Evolutionary conservation across 2,797 vertebrate genomes (phyloP).

Genomic region (Octomys mimax): DNA sequence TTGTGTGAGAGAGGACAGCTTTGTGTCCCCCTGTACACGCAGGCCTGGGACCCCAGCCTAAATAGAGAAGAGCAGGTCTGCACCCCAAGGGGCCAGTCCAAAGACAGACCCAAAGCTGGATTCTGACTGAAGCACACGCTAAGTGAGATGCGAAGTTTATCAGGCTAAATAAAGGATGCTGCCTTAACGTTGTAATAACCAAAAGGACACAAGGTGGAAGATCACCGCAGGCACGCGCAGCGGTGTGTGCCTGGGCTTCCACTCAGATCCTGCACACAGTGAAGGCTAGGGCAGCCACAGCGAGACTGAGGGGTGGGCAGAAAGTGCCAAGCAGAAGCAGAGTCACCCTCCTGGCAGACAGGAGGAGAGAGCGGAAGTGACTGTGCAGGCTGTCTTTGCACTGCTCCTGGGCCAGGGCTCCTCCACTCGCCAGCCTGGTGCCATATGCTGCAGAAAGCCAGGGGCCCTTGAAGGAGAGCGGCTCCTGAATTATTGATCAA

Average conservation of each 20-base stretch:
- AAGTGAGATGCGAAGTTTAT: too few relatives aligned
- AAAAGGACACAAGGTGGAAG: background rate
- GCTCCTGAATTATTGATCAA: constrained; percentile 99
- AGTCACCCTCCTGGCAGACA: constrained; percentile 84
- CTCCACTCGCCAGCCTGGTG: constrained; percentile 89
- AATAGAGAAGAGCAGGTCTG: background rate
- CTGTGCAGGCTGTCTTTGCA: constrained; percentile 90
- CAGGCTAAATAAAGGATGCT: background rate
- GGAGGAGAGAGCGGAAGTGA: constrained; percentile 74
- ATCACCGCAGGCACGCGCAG: constrained; percentile 12
- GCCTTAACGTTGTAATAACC: too few relatives aligned
- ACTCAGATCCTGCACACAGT: constrained; percentile 88
- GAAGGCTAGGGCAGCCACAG: constrained; percentile 83
- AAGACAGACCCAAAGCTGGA: background rate
- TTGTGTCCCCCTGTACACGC: constrained; percentile 46
- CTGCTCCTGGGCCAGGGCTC: constrained; percentile 91
- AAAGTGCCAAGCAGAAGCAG: background rate
- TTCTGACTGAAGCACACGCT: background rate
- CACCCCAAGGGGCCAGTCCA: background rate
- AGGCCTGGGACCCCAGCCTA: constrained; percentile 34
- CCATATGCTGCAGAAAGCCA: constrained; percentile 96
- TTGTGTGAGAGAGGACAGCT: background rate
- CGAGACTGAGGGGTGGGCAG: constrained; percentile 85
- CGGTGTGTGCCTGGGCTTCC: constrained; percentile 85
- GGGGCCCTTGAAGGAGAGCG: constrained; percentile 95